phyloP scores from a whole-genome alignment of 1,140 invertebrate species.

The Nautilus pompilius region DNA sequence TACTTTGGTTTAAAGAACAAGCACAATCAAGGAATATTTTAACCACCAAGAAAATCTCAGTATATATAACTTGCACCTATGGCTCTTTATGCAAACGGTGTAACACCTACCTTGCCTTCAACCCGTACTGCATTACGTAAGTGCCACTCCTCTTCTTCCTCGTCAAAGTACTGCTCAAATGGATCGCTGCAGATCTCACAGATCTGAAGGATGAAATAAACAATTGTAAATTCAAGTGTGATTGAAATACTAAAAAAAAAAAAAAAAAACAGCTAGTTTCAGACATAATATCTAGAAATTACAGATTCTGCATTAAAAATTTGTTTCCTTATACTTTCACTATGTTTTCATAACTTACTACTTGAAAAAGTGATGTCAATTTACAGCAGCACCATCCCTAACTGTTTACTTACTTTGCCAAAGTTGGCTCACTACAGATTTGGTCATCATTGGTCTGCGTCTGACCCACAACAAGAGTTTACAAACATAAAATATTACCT shows the following conservation, averaged over 20 bases:
- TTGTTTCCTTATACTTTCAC: too few species aligned
- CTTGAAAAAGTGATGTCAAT: too few species aligned
- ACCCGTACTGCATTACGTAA: constrained; percentile 76
- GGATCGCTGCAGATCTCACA: constrained; percentile 88
- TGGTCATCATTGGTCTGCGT: too few species aligned
- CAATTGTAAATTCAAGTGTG: constrained; percentile 10
- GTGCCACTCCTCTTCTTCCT: constrained; percentile 96
- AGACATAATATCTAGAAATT: background rate
- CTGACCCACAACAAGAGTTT: too few species aligned
- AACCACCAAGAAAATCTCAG: background rate
- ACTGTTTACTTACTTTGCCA: too few species aligned
- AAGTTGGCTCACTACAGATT: too few species aligned
- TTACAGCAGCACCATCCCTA: too few species aligned
- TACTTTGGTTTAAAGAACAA: background rate
- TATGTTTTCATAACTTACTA: too few species aligned
- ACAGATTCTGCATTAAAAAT: background rate
- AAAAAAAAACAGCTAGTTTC: background rate
- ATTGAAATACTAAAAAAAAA: too few species aligned
- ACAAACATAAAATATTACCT: too few species aligned
- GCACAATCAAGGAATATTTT: background rate
- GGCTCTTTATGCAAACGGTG: background rate
- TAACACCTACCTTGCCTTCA: constrained; percentile 62
- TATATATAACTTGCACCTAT: background rate
- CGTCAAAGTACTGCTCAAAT: constrained; percentile 92
- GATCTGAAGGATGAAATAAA: too few species aligned